A percentile compares a stretch with the other conserved stretches of the same genome.
Conservation (phyloP, 2,888 invertebrate species). For the Hesperia comma region DNA sequence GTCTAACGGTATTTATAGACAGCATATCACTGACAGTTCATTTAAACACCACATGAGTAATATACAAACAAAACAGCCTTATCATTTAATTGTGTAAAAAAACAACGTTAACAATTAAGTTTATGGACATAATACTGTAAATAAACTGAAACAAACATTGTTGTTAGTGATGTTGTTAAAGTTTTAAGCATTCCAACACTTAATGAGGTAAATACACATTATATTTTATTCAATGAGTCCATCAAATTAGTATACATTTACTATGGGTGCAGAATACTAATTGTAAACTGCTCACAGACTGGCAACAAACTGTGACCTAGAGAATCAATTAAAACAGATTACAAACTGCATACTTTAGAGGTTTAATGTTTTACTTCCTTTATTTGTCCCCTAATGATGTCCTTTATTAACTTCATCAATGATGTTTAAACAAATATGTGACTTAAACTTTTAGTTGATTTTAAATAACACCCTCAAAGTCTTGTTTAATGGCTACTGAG, state of each 20-base stretch:
- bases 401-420: not conserved
- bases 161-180: constrained; percentile 1
- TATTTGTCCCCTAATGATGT: constrained; percentile 36
- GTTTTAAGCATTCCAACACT: not conserved
- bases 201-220: constrained; percentile 14
- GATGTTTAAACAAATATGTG: too few relatives aligned
- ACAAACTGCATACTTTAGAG: constrained; percentile 36
- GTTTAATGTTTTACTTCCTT: constrained; percentile 57
- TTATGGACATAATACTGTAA: too few relatives aligned
- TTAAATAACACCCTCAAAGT: too few relatives aligned
- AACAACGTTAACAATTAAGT: too few relatives aligned
- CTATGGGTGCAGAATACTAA: constrained; percentile 39
- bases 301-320: constrained; percentile 54
- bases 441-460: too few relatives aligned
- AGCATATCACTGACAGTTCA: too few relatives aligned
- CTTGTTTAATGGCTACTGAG: too few relatives aligned
- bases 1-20: too few relatives aligned
- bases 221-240: constrained; percentile 3
- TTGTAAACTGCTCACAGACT: constrained; percentile 46
- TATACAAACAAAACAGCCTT: too few relatives aligned
- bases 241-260: constrained; percentile 38
- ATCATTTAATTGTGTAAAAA: too few relatives aligned
- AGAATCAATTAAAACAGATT: constrained; percentile 50
- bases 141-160: not conserved
- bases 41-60: too few relatives aligned